Evolutionary conservation across 1,140 invertebrate genomes (phyloP), one percentile per base, ranked within the genome.

Genomic region (Bilobella aurantiaca): DNA sequence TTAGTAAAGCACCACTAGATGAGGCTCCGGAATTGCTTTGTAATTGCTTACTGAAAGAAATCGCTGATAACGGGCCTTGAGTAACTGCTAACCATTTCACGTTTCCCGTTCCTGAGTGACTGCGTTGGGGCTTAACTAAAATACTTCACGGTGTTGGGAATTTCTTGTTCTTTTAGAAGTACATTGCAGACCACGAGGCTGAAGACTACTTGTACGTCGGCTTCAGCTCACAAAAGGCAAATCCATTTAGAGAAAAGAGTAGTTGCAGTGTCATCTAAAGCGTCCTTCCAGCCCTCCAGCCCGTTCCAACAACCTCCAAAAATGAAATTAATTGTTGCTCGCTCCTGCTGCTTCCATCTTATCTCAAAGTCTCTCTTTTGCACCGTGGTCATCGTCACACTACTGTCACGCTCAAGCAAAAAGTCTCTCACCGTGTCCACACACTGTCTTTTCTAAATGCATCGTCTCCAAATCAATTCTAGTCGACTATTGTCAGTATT

Each of bases 211-310:
- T 98, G 18, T 83, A 96, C 62, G 87, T 93, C 74, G 94, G 94
- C 2, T 96, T 98, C 79, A 88, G 91, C 63, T 93, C 89, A 67
- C 93, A 96, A 77, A 94, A 94, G 78, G 91, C 94, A 8, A 98
- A 98, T 81, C 94, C 95, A 31, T 98, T 96, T 84, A 86, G 93
- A 74, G 94, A 98, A 79, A 96, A 96, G 79, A 93, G 89, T 73
- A 89, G 90, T 53, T 97, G 93, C 80, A 83, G 83, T 64, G 81
- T 95, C 74, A 82, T 94, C 69, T 94, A 87, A 85, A 69, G 1
- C 5, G 57, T 58, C 25, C 5, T 28, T 14, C 3, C 23, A 2
- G 28, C 57, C 25, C 27, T 29, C 23, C 12, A 14, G 25, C 12
- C 57, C 57, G 21, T 29, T 14, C 12, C 25, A 3, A 58, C 29